Evolutionary conservation across 2,113 vertebrate genomes (phyloP).

Genomic region (Microcebus jonahi): DNA sequence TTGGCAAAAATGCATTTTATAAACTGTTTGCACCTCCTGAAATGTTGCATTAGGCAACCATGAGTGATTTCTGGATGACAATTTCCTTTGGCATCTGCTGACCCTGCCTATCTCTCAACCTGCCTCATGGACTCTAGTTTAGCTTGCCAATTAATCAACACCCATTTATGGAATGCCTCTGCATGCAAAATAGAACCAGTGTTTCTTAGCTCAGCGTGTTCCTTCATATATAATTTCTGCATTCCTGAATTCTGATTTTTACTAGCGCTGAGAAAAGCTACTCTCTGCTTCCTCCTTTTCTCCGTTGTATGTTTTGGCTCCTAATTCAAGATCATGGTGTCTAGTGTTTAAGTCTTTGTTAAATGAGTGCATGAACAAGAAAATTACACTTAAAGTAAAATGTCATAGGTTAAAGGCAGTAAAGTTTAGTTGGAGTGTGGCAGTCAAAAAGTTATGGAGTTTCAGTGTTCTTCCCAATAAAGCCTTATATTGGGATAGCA

Average conservation of each 20-base stretch:
- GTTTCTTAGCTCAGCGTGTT: background rate
- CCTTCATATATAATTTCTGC: background rate
- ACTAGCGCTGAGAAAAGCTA: background rate
- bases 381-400: background rate
- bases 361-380: slow-evolving; percentile 4
- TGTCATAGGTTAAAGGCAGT: background rate
- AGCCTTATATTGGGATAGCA: background rate
- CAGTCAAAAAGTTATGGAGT: background rate
- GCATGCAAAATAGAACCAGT: background rate
- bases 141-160: background rate
- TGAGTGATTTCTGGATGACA: background rate
- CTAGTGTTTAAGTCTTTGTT: background rate
- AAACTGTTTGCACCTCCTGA: background rate
- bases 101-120: background rate
- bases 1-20: slow-evolving; percentile 39
- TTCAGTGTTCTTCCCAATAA: background rate
- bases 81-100: background rate
- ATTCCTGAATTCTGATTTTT: background rate
- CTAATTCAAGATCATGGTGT: background rate
- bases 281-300: background rate
- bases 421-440: background rate
- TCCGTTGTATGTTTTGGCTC: background rate
- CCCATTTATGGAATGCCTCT: background rate
- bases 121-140: background rate
- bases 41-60: background rate